These are phyloP conservation scores for Volucella bombylans DNA, from an alignment of 2,888 invertebrate genomes.

Conservation along the genomic window DNA sequence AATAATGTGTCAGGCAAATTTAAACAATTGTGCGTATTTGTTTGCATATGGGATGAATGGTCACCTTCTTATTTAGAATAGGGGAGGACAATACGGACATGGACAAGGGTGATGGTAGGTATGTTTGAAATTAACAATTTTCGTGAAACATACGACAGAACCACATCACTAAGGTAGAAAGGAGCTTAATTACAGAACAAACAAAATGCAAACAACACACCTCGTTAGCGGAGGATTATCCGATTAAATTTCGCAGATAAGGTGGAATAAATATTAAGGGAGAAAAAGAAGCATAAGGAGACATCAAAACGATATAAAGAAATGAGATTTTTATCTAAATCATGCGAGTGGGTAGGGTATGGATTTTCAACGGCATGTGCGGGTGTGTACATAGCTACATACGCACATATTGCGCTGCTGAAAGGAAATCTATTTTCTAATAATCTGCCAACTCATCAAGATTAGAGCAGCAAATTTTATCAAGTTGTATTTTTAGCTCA, in stretches of 20 bases:
- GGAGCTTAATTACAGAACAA: conserved; percentile 58
- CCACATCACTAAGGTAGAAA: conserved; percentile 9
- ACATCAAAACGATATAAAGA: not conserved
- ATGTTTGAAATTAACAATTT: not conserved
- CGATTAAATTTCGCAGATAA: conserved; percentile 54
- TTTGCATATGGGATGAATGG: conserved; percentile 56
- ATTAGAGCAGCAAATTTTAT: too few species aligned
- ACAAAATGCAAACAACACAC: conserved; percentile 57
- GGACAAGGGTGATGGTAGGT: conserved; percentile 15
- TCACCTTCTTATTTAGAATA: conserved; percentile 37
- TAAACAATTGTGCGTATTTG: conserved; percentile 45
- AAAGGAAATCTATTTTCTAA: too few species aligned
- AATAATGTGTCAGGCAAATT: conserved; percentile 61
- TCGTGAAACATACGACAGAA: too few species aligned
- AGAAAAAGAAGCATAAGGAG: too few species aligned
- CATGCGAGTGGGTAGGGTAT: conserved; percentile 3
- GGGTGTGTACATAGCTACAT: too few species aligned
- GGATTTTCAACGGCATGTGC: not conserved
- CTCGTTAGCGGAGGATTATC: conserved; percentile 63
- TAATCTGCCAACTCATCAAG: too few species aligned
- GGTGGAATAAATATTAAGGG: not conserved
- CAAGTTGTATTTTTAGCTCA: too few species aligned
- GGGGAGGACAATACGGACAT: conserved; percentile 20
- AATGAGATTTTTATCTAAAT: conserved; percentile 5
- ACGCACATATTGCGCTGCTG: too few species aligned